Base-by-base conservation (phyloP, 1,140 invertebrate genomes). In the Pseudomyrmex sp. region DNA sequence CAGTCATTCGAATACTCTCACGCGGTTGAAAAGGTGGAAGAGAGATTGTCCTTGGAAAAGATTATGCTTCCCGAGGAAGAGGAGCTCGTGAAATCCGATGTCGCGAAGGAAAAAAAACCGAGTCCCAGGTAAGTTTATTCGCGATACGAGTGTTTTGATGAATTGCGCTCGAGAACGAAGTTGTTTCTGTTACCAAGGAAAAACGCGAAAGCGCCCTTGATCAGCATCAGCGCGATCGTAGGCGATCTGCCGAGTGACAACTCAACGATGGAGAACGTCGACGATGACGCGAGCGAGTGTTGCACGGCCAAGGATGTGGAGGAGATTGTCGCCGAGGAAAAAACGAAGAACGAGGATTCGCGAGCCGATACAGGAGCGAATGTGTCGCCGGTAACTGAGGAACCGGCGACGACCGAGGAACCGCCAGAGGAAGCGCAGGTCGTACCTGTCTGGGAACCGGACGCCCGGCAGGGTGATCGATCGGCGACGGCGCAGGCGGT, bases 221-320 rank as follows among this genome's bases (percentile, higher is more conserved):
- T 97, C 86, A 97, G 96, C 92, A 96, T 97, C 46, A 97, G 96
- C 92, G 96, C 96, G 2, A 96, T 96, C 50, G 95, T 95, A 12
- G 96, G 96, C 73, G 96, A 96, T 63, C 89, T 95, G 46, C 91
- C 94, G 20, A 93, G 92, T 8, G 94, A 94, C 20, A 66, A 54
- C 46, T 63, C 85, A 0, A 61, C 72, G 13, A 61, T 73, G n/a
- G 79, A 75, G 66, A 70, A 20, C 50, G 56, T 8, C 50, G 82
- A 70, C 59, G 54, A 76, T 74, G 84, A 85, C 50, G 63, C 56
- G 70, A 69, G 59, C 79, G 77, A 62, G 18, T 56, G 75, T 2
- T 26, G 46, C 15, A 65, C 75, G 0, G 72, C 77, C 1, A 70
- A 44, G 12, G 46, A 35, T 7, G 46, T 12, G 48, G 59, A 35